Base-by-base conservation (phyloP, 2,888 invertebrate genomes). In the Lottia scabra region DNA sequence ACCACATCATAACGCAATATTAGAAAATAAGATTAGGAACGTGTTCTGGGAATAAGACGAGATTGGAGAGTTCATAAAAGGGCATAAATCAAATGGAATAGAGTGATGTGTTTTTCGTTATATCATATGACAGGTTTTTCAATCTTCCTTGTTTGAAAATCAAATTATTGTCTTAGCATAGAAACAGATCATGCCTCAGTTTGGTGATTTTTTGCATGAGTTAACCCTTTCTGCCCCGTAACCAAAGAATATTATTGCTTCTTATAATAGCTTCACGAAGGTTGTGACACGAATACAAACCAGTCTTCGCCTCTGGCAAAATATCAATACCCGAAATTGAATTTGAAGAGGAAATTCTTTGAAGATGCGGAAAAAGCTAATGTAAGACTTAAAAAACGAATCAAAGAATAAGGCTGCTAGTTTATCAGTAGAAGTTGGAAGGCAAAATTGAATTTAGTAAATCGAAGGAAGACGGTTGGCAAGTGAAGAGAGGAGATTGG, bases 381-480 rank as follows among this genome's bases (percentile, higher is more conserved):
- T 44, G 67, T 38, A 63, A 65, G 63, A 67, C 23, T 38, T 44
- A 38, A 43, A 62, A 63, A 67, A 43, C 56, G 65, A 65, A 38
- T 23, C 30, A 44, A 46, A 15, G 26, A 63, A 63, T 30, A 30
- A 16, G 46, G 27, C 30, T 30, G 16, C 27, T n/a, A 38, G 27
- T 16, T 26, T 19, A 26, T 19, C 23, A 65, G 65, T 16, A 48
- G 38, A 67, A 38, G 67, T 67, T 67, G 26, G 67, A 67, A 71
- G 43, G 45, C 56, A 67, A 71, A 67, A 67, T 63, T 71, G 67
- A 67, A 71, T 63, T 67, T 67, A 65, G 62, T 65, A 67, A 65
- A 65, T 65, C 48, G 67, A 62, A 68, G 64, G 63, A 68, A 71
- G 69, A 65, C 65, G 63, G 65, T 74, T 67, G 43, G 48, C 56